These are phyloP conservation scores for Drosophila meridionalis DNA, from an alignment of 2,888 invertebrate species.

Conservation along the genomic window DNA sequence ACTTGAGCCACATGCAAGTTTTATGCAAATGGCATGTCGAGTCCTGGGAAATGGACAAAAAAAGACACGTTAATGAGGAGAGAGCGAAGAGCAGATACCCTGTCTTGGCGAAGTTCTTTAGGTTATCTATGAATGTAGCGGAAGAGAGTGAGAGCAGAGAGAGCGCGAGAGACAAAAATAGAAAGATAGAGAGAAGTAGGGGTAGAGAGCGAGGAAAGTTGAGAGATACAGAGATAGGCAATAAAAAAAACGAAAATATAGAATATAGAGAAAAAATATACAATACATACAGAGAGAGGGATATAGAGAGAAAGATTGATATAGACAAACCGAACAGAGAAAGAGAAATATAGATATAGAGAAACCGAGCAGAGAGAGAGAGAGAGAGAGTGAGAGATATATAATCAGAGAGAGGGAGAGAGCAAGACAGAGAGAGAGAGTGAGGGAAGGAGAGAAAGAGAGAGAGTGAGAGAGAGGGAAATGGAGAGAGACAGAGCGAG, in stretches of 20 bases:
- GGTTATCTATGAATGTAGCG: too few species aligned
- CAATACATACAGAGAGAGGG: background rate
- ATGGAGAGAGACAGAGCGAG: too few species aligned
- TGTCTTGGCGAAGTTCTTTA: background rate
- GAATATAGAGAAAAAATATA: too few species aligned
- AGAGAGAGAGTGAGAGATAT: background rate
- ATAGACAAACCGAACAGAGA: background rate
- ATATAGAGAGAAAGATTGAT: background rate
- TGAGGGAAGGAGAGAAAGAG: background rate
- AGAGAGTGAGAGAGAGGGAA: background rate
- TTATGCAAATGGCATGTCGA: constrained; percentile 72
- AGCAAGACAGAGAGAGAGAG: background rate
- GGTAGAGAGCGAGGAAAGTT: background rate
- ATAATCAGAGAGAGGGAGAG: background rate
- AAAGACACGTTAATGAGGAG: constrained; percentile 1
- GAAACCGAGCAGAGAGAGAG: background rate
- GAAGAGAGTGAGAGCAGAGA: background rate
- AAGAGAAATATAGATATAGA: background rate
- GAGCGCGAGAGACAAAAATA: background rate
- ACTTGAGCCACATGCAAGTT: constrained; percentile 58
- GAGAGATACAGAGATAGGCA: background rate
- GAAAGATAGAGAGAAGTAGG: background rate
- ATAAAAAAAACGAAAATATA: too few species aligned
- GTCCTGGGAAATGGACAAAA: constrained; percentile 30
- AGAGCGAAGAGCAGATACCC: background rate